phyloP scores from a whole-genome alignment of 2,888 invertebrate genomes.

The Mystacides longicornis region DNA sequence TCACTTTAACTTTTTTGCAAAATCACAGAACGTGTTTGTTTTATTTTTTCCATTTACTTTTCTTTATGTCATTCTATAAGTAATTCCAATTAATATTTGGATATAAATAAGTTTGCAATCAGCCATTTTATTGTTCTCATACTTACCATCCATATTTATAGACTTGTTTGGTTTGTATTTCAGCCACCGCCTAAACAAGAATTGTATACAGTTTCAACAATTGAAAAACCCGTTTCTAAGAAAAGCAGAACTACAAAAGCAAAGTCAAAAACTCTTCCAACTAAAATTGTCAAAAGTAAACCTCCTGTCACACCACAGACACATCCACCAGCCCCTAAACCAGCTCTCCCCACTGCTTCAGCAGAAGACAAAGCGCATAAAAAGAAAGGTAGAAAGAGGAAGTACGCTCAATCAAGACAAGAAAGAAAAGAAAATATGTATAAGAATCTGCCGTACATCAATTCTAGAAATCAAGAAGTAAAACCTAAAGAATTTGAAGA shows the following conservation, averaged over 20 bases:
- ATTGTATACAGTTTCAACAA: not conserved
- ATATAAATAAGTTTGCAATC: too few relatives aligned
- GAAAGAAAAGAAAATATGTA: slow-evolving; percentile 11
- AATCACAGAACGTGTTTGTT: too few relatives aligned
- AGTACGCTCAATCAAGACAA: slow-evolving; percentile 6
- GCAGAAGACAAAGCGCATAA: not conserved
- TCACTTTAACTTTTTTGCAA: too few relatives aligned
- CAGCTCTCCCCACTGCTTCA: too few relatives aligned
- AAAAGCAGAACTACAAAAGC: not conserved
- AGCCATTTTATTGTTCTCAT: too few relatives aligned
- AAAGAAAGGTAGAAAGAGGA: slow-evolving; percentile 7
- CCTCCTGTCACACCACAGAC: not conserved
- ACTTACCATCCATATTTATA: too few relatives aligned
- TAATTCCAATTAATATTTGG: too few relatives aligned
- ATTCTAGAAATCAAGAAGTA: slow-evolving; percentile 7
- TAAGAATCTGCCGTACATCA: slow-evolving; percentile 5
- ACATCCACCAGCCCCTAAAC: not conserved
- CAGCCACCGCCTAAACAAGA: too few relatives aligned
- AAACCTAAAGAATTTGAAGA: slow-evolving; percentile 11
- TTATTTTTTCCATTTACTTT: too few relatives aligned
- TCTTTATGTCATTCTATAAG: too few relatives aligned
- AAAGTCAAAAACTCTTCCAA: not conserved
- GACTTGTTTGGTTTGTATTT: too few relatives aligned
- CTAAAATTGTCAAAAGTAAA: slow-evolving; percentile 5
- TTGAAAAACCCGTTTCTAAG: too few relatives aligned